Evolutionary conservation across 2,113 vertebrate species (phyloP), one percentile per base, ranked within the genome.

Genomic region (Syngnathus typhle): DNA sequence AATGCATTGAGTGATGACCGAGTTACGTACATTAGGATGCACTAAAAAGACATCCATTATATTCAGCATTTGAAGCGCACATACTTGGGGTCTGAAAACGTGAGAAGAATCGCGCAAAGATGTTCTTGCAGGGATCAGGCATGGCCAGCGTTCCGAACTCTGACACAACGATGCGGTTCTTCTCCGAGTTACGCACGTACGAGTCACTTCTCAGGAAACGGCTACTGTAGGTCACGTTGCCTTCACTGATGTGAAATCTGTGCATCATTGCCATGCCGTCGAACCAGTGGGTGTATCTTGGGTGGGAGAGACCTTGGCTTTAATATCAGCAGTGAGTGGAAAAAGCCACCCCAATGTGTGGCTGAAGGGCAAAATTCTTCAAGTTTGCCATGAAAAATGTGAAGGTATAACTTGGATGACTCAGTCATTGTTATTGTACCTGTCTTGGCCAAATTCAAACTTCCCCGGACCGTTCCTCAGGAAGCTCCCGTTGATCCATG

Each of bases 251-350:
- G 66, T 84, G 91, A 83, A 98, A 98, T n/a, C 93, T 92, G 81
- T 98, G 95, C 91, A 98, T 84, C 86, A 98, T 79, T 63, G 95
- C 94, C 95, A 96, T 96, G 73, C 95, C 95, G 18, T 98, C 95
- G 79, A 98, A 98, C 94, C 94, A 96, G 60, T 98, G 95, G 79
- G 80, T 94, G 67, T 92, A 98, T 16, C 95, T 98, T 65, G 66
- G 66, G 59, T 23, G 23, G 67, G 38, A 6, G 18, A 1, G 4
- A 10, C 38, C 1, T 27, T 27, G 27, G 5, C 12, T 23, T 36
- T 15, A 6, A 64, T 32, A 3, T 32, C 27, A 32, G 27, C 27
- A 32, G 27, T 32, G 27, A 32, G 27, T 3, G 27, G 44, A 18
- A 16, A 46, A 13, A 16, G 16, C 5, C 1, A 15, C 41, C 8